Conservation (phyloP, 1,140 invertebrate species). For the Rhagoletis pomonella region DNA sequence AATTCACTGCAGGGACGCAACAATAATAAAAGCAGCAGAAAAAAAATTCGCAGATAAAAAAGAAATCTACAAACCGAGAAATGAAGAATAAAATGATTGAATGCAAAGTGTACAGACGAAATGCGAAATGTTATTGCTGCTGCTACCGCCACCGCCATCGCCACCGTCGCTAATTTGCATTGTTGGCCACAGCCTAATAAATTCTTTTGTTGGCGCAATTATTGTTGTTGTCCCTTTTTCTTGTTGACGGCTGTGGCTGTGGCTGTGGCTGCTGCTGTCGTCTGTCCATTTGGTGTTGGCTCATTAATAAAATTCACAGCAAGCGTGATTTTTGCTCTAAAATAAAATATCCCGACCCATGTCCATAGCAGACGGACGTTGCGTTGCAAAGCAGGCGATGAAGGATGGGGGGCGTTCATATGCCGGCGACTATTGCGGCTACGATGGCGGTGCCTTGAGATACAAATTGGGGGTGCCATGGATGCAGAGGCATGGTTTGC, state of each 20-base stretch:
- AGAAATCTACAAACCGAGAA: neutral
- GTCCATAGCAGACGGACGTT: neutral
- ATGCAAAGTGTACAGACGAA: neutral
- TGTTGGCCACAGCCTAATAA: neutral
- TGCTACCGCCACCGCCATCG: neutral
- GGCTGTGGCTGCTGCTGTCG: too few species aligned
- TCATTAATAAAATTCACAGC: constrained; percentile 52
- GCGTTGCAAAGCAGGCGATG: neutral
- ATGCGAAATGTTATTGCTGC: neutral
- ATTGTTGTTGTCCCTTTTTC: neutral
- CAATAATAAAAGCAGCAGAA: neutral
- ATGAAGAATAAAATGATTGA: neutral
- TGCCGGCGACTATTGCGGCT: neutral
- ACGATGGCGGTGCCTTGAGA: constrained; percentile 8
- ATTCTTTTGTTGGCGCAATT: neutral
- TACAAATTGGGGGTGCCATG: constrained; percentile 47
- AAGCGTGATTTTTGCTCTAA: constrained; percentile 49
- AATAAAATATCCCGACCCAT: constrained; percentile 16
- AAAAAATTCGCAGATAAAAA: neutral
- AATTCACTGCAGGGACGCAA: neutral
- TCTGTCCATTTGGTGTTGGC: constrained; percentile 48
- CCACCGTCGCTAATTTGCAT: neutral
- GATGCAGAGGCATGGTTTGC: constrained; percentile 40
- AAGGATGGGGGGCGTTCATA: neutral
- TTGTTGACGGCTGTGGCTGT: neutral